A percentile compares a stretch with the other conserved stretches of the same genome.
Evolutionary conservation across 2,888 invertebrate genomes (phyloP).

Genomic region (Psococerastis gibbosa): DNA sequence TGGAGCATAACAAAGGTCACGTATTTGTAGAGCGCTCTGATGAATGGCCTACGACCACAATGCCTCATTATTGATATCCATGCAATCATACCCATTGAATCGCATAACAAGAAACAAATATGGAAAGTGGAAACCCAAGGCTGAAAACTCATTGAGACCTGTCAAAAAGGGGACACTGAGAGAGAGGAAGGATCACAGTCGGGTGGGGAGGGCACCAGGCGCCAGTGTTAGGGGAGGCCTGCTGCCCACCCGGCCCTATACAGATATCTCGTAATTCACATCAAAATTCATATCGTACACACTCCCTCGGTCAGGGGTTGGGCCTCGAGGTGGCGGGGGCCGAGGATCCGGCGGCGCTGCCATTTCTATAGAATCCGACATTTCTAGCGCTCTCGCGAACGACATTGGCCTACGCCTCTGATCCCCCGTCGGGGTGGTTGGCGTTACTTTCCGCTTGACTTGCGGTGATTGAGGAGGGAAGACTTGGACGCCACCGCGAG

Average conservation of each 20-base stretch:
- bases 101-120: no score
- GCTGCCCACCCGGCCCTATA: constrained; percentile 38
- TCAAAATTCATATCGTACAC: constrained; percentile 91
- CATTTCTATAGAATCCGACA: constrained; percentile 76
- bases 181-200: not conserved
- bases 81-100: no score
- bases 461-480: constrained; percentile 40
- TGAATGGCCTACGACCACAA: no score
- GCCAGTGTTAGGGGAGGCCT: constrained; percentile 4
- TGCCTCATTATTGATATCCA: no score
- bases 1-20: no score
- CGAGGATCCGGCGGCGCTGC: constrained; percentile 22
- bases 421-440: constrained; percentile 29
- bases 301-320: constrained; percentile 67
- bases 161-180: no score
- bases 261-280: constrained; percentile 89
- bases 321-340: constrained; percentile 24
- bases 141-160: no score
- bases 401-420: constrained; percentile 57
- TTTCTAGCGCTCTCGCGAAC: constrained; percentile 74
- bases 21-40: no score
- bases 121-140: no score
- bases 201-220: not conserved
- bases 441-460: constrained; percentile 33
- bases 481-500: constrained; percentile 47